Conservation (phyloP, 1,140 invertebrate genomes). For the Halyomorpha halys region DNA sequence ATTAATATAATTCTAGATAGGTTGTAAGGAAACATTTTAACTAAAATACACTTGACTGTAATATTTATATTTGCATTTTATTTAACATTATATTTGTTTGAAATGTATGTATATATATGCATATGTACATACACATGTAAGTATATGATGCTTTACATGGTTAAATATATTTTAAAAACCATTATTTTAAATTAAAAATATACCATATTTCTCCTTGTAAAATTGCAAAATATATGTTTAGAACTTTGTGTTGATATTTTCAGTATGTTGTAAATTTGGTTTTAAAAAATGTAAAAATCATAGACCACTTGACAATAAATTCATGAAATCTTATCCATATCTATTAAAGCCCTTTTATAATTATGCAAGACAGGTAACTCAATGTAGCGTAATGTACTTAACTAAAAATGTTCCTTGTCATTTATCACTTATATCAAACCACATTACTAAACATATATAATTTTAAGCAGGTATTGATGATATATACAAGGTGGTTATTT, state of each 20-base stretch:
- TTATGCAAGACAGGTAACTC: neutral
- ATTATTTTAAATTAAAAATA: slow-evolving; percentile 13
- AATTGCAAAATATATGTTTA: slow-evolving; percentile 17
- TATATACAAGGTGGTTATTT: slow-evolving; percentile 1
- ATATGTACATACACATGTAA: neutral
- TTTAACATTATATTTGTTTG: slow-evolving; percentile 11
- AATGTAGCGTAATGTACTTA: too few relatives aligned
- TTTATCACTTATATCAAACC: slow-evolving; percentile 2
- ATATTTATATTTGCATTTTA: slow-evolving; percentile 2
- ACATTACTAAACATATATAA: slow-evolving; percentile 5
- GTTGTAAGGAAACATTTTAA: neutral
- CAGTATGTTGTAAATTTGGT: neutral
- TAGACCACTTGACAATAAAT: slow-evolving; percentile 1
- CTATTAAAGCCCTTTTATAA: slow-evolving; percentile 14
- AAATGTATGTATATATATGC: neutral
- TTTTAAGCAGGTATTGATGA: neutral
- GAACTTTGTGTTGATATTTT: slow-evolving; percentile 15
- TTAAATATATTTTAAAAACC: slow-evolving; percentile 8
- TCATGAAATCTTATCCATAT: too few relatives aligned
- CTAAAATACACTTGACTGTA: neutral
- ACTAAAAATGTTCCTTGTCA: neutral
- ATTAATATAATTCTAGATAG: too few relatives aligned
- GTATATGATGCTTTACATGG: slow-evolving; percentile 1
- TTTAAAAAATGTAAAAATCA: neutral
- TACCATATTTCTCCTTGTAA: slow-evolving; percentile 11